These are phyloP conservation scores for Rhimphoctona megacephalus DNA, from an alignment of 2,888 invertebrate species.

Conservation along the genomic window DNA sequence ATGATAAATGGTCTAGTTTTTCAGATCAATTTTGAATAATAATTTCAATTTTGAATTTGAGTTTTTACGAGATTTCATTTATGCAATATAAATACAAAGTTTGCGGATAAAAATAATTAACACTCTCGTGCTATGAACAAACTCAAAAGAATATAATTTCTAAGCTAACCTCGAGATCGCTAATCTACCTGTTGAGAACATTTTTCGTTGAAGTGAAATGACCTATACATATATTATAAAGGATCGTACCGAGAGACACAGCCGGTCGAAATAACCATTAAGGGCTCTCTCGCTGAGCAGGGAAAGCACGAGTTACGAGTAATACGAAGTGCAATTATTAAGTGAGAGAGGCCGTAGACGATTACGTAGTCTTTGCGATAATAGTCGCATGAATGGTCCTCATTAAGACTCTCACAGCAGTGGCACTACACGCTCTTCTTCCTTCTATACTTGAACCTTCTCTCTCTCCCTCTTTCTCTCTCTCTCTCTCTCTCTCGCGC, in stretches of 20 bases:
- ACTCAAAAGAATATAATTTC: not conserved
- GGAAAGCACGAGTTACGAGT: conserved; percentile 49
- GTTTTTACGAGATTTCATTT: not conserved
- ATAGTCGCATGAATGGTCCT: conserved; percentile 83
- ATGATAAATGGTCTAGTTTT: not conserved
- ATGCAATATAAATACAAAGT: not conserved
- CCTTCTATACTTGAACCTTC: conserved; percentile 1
- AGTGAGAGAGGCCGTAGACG: conserved; percentile 82
- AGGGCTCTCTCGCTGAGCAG: conserved; percentile 48
- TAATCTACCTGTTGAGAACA: not conserved
- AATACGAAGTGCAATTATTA: conserved; percentile 82
- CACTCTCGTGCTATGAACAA: not conserved
- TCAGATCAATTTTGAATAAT: not conserved
- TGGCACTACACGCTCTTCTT: conserved; percentile 49
- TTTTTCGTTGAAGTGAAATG: conserved; percentile 2
- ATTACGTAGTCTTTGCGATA: conserved; percentile 82
- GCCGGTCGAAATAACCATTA: conserved; percentile 63
- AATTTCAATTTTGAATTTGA: not conserved
- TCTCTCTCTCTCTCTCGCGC: conserved; percentile 28
- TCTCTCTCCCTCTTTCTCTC: not conserved
- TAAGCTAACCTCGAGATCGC: conserved; percentile 33
- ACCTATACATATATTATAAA: conserved; percentile 29
- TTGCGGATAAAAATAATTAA: not conserved
- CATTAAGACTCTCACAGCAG: conserved; percentile 80
- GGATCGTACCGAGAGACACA: conserved; percentile 45